These are phyloP conservation scores for Cerceris rybyensis DNA, from an alignment of 2,888 invertebrate species.

Conservation along the genomic window DNA sequence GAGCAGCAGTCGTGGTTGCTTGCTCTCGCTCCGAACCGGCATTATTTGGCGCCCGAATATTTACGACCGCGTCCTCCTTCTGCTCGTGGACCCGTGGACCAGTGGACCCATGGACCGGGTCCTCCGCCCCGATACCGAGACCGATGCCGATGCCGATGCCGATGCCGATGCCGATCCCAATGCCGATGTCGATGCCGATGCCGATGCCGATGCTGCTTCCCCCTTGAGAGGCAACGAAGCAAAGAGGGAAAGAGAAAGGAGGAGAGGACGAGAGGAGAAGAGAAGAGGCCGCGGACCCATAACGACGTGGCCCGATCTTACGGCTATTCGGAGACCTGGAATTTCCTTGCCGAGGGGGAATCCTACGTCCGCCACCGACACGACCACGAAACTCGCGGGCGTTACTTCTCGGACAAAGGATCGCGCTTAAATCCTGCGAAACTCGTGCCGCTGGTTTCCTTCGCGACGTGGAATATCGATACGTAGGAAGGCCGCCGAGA, in stretches of 20 bases:
- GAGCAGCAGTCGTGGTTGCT: conserved; percentile 73
- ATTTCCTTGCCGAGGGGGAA: conserved; percentile 69
- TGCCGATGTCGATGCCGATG: conserved; percentile 38
- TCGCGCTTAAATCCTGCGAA: conserved; percentile 61
- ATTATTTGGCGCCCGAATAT: conserved; percentile 80
- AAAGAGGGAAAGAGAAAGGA: neutral
- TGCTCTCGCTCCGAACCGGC: conserved; percentile 74
- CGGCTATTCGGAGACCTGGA: conserved; percentile 74
- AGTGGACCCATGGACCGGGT: conserved; percentile 20
- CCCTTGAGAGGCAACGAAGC: conserved; percentile 23
- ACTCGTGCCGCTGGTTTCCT: conserved; percentile 34
- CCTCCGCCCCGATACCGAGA: conserved; percentile 62
- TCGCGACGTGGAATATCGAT: conserved; percentile 33
- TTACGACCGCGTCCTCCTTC: conserved; percentile 77
- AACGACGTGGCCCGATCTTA: conserved; percentile 78
- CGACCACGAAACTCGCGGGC: conserved; percentile 61
- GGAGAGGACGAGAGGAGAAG: conserved; percentile 28
- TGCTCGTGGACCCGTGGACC: conserved; percentile 46
- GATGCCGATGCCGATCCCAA: conserved; percentile 55
- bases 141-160: conserved; percentile 33
- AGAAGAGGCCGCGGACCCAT: conserved; percentile 71
- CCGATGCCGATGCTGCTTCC: conserved; percentile 31
- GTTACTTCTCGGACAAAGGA: conserved; percentile 65
- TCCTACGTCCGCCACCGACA: conserved; percentile 43
- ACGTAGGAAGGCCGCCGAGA: neutral